Conservation (phyloP, 2,797 vertebrate species). For the Hafferia zeledoni region DNA sequence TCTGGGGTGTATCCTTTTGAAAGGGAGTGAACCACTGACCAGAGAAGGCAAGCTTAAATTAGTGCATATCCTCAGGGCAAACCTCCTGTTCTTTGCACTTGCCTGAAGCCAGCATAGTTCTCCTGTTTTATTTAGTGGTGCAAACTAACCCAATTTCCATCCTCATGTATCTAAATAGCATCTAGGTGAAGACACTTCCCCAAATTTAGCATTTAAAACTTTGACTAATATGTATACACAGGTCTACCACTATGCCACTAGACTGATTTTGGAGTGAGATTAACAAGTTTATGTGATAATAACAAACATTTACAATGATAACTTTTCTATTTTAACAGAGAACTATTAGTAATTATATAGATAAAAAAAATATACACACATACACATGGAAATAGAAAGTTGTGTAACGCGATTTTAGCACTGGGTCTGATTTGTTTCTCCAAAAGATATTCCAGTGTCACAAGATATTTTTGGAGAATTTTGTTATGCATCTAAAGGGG, state of each 20-base stretch:
- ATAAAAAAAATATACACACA: no score
- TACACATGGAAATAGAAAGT: neutral
- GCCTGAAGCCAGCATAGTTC: conserved; percentile 45
- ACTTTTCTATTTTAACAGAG: neutral
- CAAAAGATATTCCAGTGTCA: neutral
- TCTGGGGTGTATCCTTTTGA: conserved; percentile 34
- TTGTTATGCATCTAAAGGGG: neutral
- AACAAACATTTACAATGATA: neutral
- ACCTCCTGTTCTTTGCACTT: conserved; percentile 44
- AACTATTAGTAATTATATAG: neutral
- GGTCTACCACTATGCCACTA: neutral
- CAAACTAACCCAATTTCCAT: conserved; percentile 39
- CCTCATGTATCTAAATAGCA: conserved; percentile 6
- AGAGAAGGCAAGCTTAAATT: conserved; percentile 66
- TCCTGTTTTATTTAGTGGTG: conserved; percentile 27
- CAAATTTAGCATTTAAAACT: neutral
- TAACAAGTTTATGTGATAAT: neutral
- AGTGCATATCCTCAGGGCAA: conserved; percentile 56
- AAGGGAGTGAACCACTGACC: conserved; percentile 48
- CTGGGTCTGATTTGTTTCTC: neutral
- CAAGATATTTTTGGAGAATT: neutral
- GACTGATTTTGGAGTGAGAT: neutral
- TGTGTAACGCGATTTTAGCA: neutral
- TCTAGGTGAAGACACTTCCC: neutral
- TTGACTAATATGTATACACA: neutral